Evolutionary conservation across 2,888 invertebrate species (phyloP).

Genomic region (Acrobasis repandana): DNA sequence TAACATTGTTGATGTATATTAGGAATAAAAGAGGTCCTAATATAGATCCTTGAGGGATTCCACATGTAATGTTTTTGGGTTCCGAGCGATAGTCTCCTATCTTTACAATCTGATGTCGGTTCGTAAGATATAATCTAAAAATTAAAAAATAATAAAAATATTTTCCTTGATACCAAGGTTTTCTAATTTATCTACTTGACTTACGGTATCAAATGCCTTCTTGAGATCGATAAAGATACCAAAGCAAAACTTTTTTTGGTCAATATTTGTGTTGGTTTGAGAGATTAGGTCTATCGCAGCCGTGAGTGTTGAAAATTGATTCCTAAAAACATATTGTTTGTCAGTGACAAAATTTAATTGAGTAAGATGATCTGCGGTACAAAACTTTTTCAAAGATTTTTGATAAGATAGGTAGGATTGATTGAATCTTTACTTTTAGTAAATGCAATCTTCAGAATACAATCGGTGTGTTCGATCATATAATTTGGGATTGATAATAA

Average conservation of each 20-base stretch:
- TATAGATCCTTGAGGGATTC: too few species aligned
- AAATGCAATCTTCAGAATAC: too few species aligned
- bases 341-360: background rate
- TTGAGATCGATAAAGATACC: conserved; percentile 22
- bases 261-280: conserved; percentile 16
- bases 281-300: conserved; percentile 20
- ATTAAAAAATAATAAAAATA: too few species aligned
- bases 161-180: conserved; percentile 9
- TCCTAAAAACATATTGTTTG: conserved; percentile 15
- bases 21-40: too few species aligned
- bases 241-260: conserved; percentile 6
- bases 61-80: too few species aligned
- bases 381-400: conserved; percentile 1
- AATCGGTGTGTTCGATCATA: too few species aligned
- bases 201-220: conserved; percentile 13
- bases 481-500: too few species aligned
- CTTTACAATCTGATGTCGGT: background rate
- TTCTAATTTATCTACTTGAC: conserved; percentile 20
- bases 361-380: background rate
- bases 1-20: too few species aligned
- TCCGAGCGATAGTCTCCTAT: too few species aligned
- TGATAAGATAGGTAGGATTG: background rate
- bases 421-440: too few species aligned
- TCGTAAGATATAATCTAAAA: conserved; percentile 4
- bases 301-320: conserved; percentile 15